A percentile compares a stretch with the other conserved stretches of the same genome.
These are phyloP conservation scores for Pimpla rufipes DNA, from an alignment of 2,888 invertebrate genomes.

Conservation along the genomic window DNA sequence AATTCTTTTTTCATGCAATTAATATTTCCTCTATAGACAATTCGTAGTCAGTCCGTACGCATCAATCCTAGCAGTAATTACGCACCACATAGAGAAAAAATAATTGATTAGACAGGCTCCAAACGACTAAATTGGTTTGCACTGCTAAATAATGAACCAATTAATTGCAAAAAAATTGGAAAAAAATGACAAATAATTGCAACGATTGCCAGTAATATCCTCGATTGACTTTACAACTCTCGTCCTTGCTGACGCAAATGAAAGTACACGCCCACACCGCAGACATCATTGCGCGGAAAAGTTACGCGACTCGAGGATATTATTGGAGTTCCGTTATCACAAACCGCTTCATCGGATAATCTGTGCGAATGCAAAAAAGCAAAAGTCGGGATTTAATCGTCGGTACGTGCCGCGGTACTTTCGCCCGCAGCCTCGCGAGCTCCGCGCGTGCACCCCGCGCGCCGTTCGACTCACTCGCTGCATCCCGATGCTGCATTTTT, in stretches of 20 bases:
- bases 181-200: slow-evolving; percentile 44
- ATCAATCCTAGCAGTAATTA: no score
- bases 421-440: slow-evolving; percentile 27
- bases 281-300: not conserved
- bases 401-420: slow-evolving; percentile 56
- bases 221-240: slow-evolving; percentile 2
- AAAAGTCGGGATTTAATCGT: slow-evolving; percentile 40
- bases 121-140: no score
- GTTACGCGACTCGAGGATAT: not conserved
- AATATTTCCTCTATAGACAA: no score
- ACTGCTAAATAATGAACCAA: no score
- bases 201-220: slow-evolving; percentile 8
- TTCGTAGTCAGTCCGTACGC: no score
- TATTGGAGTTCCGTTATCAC: slow-evolving; percentile 53
- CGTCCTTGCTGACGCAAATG: slow-evolving; percentile 12
- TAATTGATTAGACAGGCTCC: no score
- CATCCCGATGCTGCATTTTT: slow-evolving; percentile 38
- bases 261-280: slow-evolving; percentile 16
- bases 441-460: slow-evolving; percentile 8
- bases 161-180: no score
- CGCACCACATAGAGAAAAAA: slow-evolving; percentile 7
- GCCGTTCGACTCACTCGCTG: not conserved
- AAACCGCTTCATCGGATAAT: slow-evolving; percentile 29
- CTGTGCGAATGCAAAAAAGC: slow-evolving; percentile 17
- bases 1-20: no score